Evolutionary conservation across 2,797 vertebrate genomes (phyloP), one percentile per base, ranked within the genome.

Genomic region (Halcyon chelicuti): DNA sequence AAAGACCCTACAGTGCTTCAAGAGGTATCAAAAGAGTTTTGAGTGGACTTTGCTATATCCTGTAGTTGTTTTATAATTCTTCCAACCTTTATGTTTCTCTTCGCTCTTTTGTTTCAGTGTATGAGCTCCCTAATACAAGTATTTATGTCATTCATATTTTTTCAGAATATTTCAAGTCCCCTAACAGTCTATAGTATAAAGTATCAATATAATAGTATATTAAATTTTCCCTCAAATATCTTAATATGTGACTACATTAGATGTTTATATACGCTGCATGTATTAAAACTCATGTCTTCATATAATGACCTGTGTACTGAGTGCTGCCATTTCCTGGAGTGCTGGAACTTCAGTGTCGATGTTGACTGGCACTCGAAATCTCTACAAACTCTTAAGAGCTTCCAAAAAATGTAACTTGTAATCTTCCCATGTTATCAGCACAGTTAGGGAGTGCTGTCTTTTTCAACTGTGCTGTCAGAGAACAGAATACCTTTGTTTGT

Each of bases 301-400:
- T 55, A 19, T 46, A 20, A 46, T 1, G 42, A 7, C 1, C 25
- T 1, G 1, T 10, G 8, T 9, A 1, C n/a, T 51, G 22, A 31
- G 14, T 14, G 18, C 29, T 51, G 0, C 33, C 37, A 16, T 7
- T 35, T 35, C 3, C 13, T 21, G 35, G 31, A 33, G 19, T 40
- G 68, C 12, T 60, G 47, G 35, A 47, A 57, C 82, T 92, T 74
- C 21, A 35, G 65, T 20, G 19, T 70, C 35, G 5, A 9, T 66
- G 23, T 6, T 6, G 17, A 5, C 5, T 63, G 47, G 3, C 20
- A 39, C 61, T n/a, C 44, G 35, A 79, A 76, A 82, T 42, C 16
- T 15, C n/a, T 33, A 3, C 62, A 55, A 75, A 12, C 26, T 55
- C 31, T 7, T 29, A 29, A 37, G 70, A 62, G 11, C 21, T 72